phyloP scores from a whole-genome alignment of 2,888 invertebrate genomes.

The Apamea monoglypha region DNA sequence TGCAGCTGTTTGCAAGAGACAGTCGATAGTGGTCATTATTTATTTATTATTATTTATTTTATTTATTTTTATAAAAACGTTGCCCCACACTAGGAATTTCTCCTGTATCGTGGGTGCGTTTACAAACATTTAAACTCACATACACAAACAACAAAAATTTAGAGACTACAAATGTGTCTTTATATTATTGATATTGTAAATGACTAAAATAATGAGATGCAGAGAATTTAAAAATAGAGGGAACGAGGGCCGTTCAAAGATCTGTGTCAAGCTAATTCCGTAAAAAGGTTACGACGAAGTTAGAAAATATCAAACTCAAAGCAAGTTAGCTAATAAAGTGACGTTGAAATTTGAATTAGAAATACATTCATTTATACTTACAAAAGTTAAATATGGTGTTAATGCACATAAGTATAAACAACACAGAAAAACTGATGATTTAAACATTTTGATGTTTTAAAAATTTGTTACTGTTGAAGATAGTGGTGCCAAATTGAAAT shows the following conservation, averaged over 20 bases:
- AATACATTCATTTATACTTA: conserved; percentile 66
- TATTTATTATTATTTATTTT: too few species aligned
- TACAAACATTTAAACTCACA: too few species aligned
- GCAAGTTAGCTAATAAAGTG: not conserved
- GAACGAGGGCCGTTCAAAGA: not conserved
- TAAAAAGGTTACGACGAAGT: too few species aligned
- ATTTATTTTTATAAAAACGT: too few species aligned
- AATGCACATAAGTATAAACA: conserved; percentile 69
- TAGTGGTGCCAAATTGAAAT: conserved; percentile 39
- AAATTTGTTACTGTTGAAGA: not conserved
- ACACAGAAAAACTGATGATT: conserved; percentile 66
- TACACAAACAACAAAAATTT: too few species aligned
- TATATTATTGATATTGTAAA: not conserved
- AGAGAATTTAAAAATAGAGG: not conserved
- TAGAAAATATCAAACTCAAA: not conserved
- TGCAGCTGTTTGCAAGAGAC: not conserved
- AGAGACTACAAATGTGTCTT: not conserved
- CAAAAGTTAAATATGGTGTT: conserved; percentile 69
- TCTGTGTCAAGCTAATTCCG: not conserved
- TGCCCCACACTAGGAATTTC: too few species aligned
- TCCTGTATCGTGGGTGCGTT: too few species aligned
- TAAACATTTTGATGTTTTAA: conserved; percentile 71
- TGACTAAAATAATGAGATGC: not conserved
- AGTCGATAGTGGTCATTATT: not conserved
- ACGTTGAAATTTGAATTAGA: not conserved